phyloP scores from a whole-genome alignment of 2,888 invertebrate species.

The Eumerus sabulonum region DNA sequence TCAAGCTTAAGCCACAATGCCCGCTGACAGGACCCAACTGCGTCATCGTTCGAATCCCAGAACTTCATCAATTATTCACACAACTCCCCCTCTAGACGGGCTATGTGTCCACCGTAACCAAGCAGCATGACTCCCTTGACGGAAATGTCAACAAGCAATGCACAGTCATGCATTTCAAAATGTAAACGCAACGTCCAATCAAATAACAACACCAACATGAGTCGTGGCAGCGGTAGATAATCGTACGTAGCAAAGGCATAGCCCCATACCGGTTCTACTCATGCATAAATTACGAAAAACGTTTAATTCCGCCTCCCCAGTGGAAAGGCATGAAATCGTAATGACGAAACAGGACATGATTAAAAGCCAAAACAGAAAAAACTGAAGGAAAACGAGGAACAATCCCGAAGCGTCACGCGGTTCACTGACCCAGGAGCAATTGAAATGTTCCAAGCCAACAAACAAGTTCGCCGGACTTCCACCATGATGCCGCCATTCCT shows the following conservation, averaged over 20 bases:
- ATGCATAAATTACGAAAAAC: conserved; percentile 56
- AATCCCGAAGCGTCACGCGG: conserved; percentile 2
- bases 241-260: conserved; percentile 16
- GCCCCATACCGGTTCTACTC: conserved; percentile 26
- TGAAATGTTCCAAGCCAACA: conserved; percentile 51
- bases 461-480: conserved; percentile 9
- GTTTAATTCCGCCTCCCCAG: conserved; percentile 54
- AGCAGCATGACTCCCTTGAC: not conserved
- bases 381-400: not conserved
- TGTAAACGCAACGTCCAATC: conserved; percentile 7
- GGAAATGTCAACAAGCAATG: conserved; percentile 39
- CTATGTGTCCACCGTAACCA: not conserved
- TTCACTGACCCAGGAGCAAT: conserved; percentile 48
- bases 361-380: conserved; percentile 11
- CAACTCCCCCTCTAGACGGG: conserved; percentile 21
- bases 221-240: conserved; percentile 32
- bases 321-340: conserved; percentile 41
- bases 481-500: conserved; percentile 20
- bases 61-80: conserved; percentile 46
- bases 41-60: conserved; percentile 28
- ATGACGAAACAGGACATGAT: conserved; percentile 50
- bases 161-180: conserved; percentile 21
- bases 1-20: conserved; percentile 12
- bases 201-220: conserved; percentile 30
- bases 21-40: conserved; percentile 9